Conservation (phyloP, 2,888 invertebrate genomes). For the Melieria picta region DNA sequence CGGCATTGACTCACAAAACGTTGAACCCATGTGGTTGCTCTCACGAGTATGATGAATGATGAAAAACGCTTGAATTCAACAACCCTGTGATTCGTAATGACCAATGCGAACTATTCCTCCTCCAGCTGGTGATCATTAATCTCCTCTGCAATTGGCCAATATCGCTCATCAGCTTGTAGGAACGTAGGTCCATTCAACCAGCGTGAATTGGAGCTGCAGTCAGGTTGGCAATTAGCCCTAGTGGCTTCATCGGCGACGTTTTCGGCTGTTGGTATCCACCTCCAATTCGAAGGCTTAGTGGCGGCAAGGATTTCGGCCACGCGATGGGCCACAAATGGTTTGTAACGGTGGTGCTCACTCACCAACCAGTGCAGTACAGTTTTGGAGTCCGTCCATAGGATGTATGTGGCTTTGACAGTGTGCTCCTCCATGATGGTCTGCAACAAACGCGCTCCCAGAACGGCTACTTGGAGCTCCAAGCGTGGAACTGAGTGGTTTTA, state of each 20-base stretch:
- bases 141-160: conserved; percentile 4
- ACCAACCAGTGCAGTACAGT: conserved; percentile 22
- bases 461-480: conserved; percentile 33
- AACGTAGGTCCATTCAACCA: conserved; percentile 23
- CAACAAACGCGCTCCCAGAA: conserved; percentile 22
- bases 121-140: background rate
- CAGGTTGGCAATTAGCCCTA: conserved; percentile 22
- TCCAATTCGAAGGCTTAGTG: background rate
- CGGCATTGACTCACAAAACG: background rate
- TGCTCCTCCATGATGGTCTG: conserved; percentile 14
- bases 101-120: background rate
- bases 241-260: conserved; percentile 48
- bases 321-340: conserved; percentile 1
- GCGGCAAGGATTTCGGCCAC: background rate
- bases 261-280: conserved; percentile 38
- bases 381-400: conserved; percentile 23
- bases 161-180: background rate
- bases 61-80: background rate
- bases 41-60: background rate
- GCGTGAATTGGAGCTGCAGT: conserved; percentile 15
- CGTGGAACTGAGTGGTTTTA: conserved; percentile 26
- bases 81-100: background rate
- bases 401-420: background rate
- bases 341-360: conserved; percentile 6
- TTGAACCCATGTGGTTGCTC: background rate